Evolutionary conservation across 2,888 invertebrate genomes (phyloP), one percentile per base, ranked within the genome.

Genomic region (Anoncus sp.): DNA sequence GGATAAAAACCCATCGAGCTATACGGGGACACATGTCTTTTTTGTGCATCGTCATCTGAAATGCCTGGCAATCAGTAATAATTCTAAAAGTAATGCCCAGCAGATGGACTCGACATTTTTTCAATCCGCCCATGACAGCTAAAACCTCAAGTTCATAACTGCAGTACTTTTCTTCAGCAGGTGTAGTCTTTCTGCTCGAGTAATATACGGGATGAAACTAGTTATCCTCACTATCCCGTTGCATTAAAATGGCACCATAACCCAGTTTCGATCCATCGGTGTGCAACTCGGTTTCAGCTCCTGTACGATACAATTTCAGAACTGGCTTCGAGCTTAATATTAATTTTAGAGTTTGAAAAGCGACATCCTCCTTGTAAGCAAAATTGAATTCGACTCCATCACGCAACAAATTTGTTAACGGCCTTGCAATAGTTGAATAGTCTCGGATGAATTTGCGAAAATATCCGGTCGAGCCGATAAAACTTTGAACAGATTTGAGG

Each of bases 191-290:
- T 5, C 38, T 16, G 14, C 57, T 57, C 3, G 57, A 31, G 6
- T 57, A 57, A 35, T 35, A 57, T 16, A 57, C 20, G 6, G 38
- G 57, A 18, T 57, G 57, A n/a, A n/a, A n/a, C n/a, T n/a, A n/a
- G n/a, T 75, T 53, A 22, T 84, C 85, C 0, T 80, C 65, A 12
- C 22, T n/a, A 31, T 75, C 74, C 49, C 75, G 69, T 18, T 85
- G 83, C 18, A 85, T n/a, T 3, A 84, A 16, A 12, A 83, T 82
- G 9, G 80, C 83, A 9, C 82, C 84, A 12, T 75, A 80, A 0
- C 84, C 82, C 5, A 71, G 14, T 27, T 14, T 63, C 1, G 57
- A 74, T 12, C 57, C 57, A 16, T 69, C 69, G 4, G 69, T 69
- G 57, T 53, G 35, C 0, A 66, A 38, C 38, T 83, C 81, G 47